These are phyloP conservation scores for Pelochelys cantorii DNA, from an alignment of 2,797 vertebrate species.

Conservation along the genomic window DNA sequence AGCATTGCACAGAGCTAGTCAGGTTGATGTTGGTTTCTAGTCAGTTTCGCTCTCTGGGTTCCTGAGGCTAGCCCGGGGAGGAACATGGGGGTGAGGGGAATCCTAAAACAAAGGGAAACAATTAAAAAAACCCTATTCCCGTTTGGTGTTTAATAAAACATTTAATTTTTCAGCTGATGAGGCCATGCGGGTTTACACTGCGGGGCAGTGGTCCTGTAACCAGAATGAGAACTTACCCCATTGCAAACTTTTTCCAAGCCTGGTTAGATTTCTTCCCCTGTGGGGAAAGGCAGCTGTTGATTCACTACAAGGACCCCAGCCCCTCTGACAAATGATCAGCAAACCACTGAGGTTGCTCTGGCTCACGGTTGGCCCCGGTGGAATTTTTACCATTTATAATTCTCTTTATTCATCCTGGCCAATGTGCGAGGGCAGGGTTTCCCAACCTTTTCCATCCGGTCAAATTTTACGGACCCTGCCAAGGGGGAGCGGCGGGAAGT, in stretches of 20 bases:
- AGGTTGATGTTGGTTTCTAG: accelerated
- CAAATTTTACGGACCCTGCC: no score
- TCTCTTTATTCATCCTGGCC: no score
- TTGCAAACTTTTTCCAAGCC: accelerated
- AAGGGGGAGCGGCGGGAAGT: no score
- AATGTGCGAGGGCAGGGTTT: no score
- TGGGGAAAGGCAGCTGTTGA: accelerated
- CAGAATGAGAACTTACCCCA: accelerated
- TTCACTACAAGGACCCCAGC: accelerated
- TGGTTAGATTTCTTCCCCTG: accelerated
- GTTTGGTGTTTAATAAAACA: background rate
- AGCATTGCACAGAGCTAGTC: accelerated
- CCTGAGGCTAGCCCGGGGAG: accelerated
- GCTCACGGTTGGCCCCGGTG: accelerated
- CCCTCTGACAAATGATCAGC: background rate
- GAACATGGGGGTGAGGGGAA: background rate
- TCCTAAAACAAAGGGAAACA: background rate
- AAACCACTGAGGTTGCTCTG: background rate
- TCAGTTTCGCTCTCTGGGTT: slow-evolving; percentile 31
- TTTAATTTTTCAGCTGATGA: background rate
- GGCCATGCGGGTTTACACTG: background rate
- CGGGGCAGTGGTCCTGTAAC: background rate
- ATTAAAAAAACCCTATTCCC: accelerated
- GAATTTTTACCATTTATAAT: background rate
- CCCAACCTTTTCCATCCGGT: no score